These are phyloP conservation scores for Cydia amplana DNA, from an alignment of 1,140 invertebrate species.

Conservation along the genomic window DNA sequence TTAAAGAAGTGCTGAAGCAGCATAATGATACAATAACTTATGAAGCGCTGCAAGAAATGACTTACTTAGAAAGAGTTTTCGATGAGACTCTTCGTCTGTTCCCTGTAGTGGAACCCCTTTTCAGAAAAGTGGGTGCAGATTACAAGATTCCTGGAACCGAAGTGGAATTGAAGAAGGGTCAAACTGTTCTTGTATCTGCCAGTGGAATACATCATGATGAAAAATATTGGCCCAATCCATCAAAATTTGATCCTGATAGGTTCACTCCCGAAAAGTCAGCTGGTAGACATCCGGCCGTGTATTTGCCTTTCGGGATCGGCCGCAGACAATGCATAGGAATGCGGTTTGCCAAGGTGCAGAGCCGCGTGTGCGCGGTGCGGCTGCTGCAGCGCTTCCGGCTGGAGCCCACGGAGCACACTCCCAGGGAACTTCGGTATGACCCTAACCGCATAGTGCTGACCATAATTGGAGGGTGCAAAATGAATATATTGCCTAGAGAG, in stretches of 20 bases:
- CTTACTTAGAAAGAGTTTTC: background rate
- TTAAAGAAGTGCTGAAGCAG: background rate
- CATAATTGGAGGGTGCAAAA: slow-evolving; percentile 34
- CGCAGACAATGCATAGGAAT: slow-evolving; percentile 33
- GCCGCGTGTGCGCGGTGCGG: slow-evolving; percentile 37
- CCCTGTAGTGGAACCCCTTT: background rate
- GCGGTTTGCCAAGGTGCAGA: slow-evolving; percentile 48
- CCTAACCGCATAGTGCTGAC: slow-evolving; percentile 35
- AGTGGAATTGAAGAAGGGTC: background rate
- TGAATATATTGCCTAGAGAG: slow-evolving; percentile 42
- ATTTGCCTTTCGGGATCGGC: background rate
- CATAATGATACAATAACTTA: background rate
- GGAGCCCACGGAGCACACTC: slow-evolving; percentile 36
- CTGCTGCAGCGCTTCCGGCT: slow-evolving; percentile 42
- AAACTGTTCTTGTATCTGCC: background rate
- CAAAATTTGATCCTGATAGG: slow-evolving; percentile 33
- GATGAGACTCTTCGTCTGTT: background rate
- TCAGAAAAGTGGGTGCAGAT: background rate
- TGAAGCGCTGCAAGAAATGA: background rate
- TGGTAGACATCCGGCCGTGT: background rate
- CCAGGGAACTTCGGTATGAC: slow-evolving; percentile 30
- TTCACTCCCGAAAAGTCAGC: background rate
- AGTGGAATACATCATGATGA: background rate
- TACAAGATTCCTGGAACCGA: slow-evolving; percentile 8
- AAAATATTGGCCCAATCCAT: background rate